phyloP scores from a whole-genome alignment of 2,797 vertebrate genomes.

The Oreortyx pictus region DNA sequence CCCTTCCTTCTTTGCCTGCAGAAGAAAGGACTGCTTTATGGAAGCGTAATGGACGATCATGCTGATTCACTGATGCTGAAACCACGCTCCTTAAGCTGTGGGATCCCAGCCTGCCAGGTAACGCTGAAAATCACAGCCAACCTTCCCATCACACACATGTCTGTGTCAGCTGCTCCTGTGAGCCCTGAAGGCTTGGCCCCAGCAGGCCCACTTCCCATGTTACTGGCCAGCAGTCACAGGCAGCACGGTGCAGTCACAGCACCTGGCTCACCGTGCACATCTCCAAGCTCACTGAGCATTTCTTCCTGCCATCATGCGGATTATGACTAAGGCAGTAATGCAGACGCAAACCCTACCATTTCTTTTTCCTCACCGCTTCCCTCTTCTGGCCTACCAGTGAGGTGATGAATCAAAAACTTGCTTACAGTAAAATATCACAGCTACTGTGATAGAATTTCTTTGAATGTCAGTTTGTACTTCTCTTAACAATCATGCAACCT shows the following conservation, averaged over 20 bases:
- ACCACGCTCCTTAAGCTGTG: neutral
- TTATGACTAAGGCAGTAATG: neutral
- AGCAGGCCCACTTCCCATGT: neutral
- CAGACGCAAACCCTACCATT: neutral
- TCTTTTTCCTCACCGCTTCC: neutral
- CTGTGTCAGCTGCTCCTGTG: neutral
- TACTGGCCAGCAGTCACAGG: neutral
- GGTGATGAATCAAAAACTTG: conserved; percentile 5
- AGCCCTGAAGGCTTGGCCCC: accelerated
- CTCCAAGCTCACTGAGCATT: neutral
- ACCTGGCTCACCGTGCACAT: neutral
- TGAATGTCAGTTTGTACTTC: neutral
- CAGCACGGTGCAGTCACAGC: neutral
- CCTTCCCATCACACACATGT: neutral
- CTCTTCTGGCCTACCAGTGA: neutral
- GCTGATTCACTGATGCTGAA: neutral
- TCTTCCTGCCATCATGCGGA: neutral
- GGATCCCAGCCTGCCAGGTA: neutral
- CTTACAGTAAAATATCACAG: neutral
- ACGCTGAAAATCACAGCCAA: neutral
- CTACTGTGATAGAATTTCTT: neutral
- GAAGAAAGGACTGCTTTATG: neutral
- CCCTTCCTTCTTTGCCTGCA: neutral
- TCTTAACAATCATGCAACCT: neutral
- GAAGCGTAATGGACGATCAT: too few species aligned